Conservation (phyloP, 2,888 invertebrate species). For the Patella depressa region DNA sequence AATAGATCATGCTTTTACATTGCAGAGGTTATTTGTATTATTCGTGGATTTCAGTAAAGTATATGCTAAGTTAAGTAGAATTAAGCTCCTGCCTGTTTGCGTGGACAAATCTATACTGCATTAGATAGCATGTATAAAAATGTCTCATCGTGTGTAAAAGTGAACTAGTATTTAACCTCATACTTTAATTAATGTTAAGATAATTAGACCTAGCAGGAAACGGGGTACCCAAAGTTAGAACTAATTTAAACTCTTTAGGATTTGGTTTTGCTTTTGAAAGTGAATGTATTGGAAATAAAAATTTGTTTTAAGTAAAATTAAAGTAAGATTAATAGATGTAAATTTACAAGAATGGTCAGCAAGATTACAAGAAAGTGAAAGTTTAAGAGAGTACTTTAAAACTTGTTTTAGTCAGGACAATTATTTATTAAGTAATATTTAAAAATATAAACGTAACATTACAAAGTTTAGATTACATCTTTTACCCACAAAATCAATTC, state of each 20-base stretch:
- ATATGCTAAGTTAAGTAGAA: slow-evolving; percentile 26
- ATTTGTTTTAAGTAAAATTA: background rate
- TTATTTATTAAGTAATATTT: background rate
- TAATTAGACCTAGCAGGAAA: background rate
- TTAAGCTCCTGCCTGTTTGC: slow-evolving; percentile 21
- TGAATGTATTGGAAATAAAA: background rate
- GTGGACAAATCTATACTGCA: slow-evolving; percentile 28
- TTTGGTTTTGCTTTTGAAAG: background rate
- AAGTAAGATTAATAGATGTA: background rate
- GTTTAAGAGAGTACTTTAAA: background rate
- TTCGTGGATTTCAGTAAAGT: slow-evolving; percentile 28
- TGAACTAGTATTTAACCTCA: background rate
- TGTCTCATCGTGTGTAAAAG: too few species aligned
- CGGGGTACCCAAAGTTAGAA: background rate
- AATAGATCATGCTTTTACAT: background rate
- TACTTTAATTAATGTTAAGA: background rate
- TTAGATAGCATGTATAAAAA: background rate
- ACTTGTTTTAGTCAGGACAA: background rate
- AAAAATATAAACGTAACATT: background rate
- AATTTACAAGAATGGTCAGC: background rate
- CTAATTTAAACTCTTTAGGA: background rate
- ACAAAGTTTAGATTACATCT: background rate
- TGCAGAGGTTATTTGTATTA: slow-evolving; percentile 18
- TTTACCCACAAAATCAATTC: background rate
- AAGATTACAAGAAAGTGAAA: background rate